Percentiles rank a stretch among this genome's conserved stretches.
phyloP scores from a whole-genome alignment of 1,140 invertebrate genomes.

The Paralvinella palmiformis region DNA sequence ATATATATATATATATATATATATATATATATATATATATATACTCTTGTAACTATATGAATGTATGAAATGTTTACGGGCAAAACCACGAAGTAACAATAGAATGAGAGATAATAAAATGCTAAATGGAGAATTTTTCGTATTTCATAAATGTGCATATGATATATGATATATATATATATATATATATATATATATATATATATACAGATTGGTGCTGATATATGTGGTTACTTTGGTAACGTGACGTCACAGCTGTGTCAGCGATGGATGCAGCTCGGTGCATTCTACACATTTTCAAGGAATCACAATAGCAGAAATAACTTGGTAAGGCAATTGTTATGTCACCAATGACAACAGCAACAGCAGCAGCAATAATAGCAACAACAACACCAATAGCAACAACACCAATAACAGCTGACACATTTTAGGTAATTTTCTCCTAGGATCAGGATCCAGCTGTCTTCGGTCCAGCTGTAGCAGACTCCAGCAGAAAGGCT shows the following conservation, averaged over 20 bases:
- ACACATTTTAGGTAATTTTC: background rate
- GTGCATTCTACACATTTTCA: slow-evolving; percentile 53
- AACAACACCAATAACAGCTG: background rate
- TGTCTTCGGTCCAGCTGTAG: slow-evolving; percentile 29
- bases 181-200: background rate
- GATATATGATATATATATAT: background rate
- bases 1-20: background rate
- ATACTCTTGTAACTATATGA: background rate
- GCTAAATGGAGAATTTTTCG: too few species aligned
- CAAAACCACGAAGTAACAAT: too few species aligned
- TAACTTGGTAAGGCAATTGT: too few species aligned
- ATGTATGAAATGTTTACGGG: background rate
- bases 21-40: background rate
- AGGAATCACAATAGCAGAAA: slow-evolving; percentile 38
- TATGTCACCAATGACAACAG: background rate
- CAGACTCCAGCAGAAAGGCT: slow-evolving; percentile 29
- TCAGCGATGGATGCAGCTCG: slow-evolving; percentile 57
- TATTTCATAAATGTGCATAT: background rate
- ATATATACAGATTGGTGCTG: background rate
- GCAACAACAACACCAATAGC: background rate
- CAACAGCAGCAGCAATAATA: background rate
- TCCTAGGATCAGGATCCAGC: slow-evolving; percentile 41
- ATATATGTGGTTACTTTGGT: background rate
- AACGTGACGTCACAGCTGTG: slow-evolving; percentile 39
- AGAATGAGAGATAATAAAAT: too few species aligned